Evolutionary conservation across 1,140 invertebrate genomes (phyloP).

Genomic region (Littorina saxatilis): DNA sequence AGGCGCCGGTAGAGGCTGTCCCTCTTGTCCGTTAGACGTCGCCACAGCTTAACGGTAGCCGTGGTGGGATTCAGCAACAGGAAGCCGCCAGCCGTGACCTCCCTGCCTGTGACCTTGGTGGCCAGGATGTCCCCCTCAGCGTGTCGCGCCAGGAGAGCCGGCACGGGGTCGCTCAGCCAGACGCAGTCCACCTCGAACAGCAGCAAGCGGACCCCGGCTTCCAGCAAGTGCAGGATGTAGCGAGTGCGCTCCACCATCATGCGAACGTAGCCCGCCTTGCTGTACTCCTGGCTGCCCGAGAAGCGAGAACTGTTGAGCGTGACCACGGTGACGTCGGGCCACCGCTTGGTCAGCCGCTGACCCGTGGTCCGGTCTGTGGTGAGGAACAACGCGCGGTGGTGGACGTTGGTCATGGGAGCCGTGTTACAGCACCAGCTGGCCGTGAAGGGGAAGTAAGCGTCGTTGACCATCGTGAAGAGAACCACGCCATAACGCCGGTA

Average conservation of each 20-base stretch:
- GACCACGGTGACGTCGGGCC: slow-evolving; percentile 57
- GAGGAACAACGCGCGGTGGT: slow-evolving; percentile 60
- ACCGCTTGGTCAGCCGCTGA: slow-evolving; percentile 49
- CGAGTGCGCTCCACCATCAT: slow-evolving; percentile 60
- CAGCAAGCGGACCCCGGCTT: slow-evolving; percentile 56
- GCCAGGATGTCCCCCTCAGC: slow-evolving; percentile 54
- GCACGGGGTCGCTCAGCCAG: slow-evolving; percentile 59
- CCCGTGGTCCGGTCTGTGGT: slow-evolving; percentile 52
- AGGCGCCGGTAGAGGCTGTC: slow-evolving; percentile 44
- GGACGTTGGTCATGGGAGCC: slow-evolving; percentile 56
- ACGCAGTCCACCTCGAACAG: slow-evolving; percentile 67
- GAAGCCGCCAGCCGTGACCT: slow-evolving; percentile 58
- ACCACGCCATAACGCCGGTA: slow-evolving; percentile 24
- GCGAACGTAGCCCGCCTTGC: slow-evolving; percentile 61
- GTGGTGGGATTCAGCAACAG: slow-evolving; percentile 54
- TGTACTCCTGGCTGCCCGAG: slow-evolving; percentile 57
- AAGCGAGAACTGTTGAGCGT: slow-evolving; percentile 25
- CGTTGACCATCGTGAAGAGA: slow-evolving; percentile 60
- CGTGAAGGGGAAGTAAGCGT: slow-evolving; percentile 62
- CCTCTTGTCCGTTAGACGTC: slow-evolving; percentile 48
- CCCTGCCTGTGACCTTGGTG: slow-evolving; percentile 49
- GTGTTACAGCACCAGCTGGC: slow-evolving; percentile 68
- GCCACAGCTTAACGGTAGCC: slow-evolving; percentile 54
- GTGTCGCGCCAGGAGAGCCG: slow-evolving; percentile 31
- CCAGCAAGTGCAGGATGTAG: slow-evolving; percentile 51